Base-by-base conservation (phyloP, 2,888 invertebrate species). In the Caenorhabditis plicata region DNA sequence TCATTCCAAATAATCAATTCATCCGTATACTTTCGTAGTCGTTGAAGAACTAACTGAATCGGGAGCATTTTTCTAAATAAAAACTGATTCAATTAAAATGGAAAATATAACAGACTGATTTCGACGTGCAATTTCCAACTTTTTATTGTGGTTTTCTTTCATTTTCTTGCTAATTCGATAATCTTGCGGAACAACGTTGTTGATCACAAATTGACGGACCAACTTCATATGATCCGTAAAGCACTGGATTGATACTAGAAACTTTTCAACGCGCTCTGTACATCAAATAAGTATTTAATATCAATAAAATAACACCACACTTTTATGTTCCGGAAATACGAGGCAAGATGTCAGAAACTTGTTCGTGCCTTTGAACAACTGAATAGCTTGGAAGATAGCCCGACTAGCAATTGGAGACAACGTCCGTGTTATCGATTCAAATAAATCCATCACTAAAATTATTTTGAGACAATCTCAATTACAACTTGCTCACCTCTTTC, bases 1-100 rank as follows among this genome's bases (percentile, higher is more conserved):
- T 48, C 45, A 26, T 58, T 52, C 58, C 58, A 58, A 8, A 58
- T 53, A 22, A 36, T 35, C 9, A 31, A 44, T 11, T 32, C 35
- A 4, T 48, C 22, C 8, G 52, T 20, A 1, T 48, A 7, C 2
- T 43, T 35, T 32, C 53, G 47, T 41, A 58, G 44, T 4, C 33
- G 45, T 1, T 52, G 40, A 15, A 29, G 20, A 17, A 25, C 22
- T 4, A 49, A 2, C 49, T 58, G 58, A 15, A 58, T 19, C 2
- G 58, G 58, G 4, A 58, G 45, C 8, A 33, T 41, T 2, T 33
- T 33, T 38, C 52, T 45, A 36, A 45, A 52, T 40, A 20, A 47
- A 19, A 39, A 31, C 3, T 32, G 3, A 15, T 32, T 5, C 19
- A 20, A 26, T 8, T 22, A 19, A 20, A 26, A 19, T 26, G 8